Evolutionary conservation across 2,888 invertebrate species (phyloP), one percentile per base, ranked within the genome.

Genomic region (Ephialtes manifestator): DNA sequence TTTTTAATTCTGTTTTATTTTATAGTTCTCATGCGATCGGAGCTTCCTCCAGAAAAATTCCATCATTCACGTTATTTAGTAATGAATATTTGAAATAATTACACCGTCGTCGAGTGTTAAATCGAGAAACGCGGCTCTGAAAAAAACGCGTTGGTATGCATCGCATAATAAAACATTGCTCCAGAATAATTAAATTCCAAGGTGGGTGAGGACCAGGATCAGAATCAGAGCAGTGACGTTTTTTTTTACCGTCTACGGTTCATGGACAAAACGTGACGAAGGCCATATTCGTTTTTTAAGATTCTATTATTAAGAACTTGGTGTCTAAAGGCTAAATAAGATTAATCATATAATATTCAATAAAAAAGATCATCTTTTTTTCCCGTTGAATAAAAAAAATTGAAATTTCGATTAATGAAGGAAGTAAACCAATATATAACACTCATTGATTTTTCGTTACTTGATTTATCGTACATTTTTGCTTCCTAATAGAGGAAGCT

Each of bases 141-240:
- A 58, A 35, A 58, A 20, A 15, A 60, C 67, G 18, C 13, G 35
- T 31, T 13, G 18, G 11, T 46, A 48, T 75, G 43, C 60, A 63
- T n/a, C 43, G 15, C 7, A 10, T 63, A 70, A 81, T 81, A 76
- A 76, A 81, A 81, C 60, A 76, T 70, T 60, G 63, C 70, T 76
- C 24, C 53, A 51, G 43, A 76, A 53, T 71, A 76, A 76, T 76
- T 76, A 81, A 81, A 76, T 81, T 81, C 53, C 63, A 76, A 70
- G 63, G 76, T 70, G 55, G 35, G 43, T 20, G 51, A 60, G 39
- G 28, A 28, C 24, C 43, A 5, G 43, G 51, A 53, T 31, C 39
- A 48, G 51, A 39, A 51, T 11, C 15, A 24, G 74, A 75, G 60
- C 39, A 31, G 53, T 24, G 28, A 35, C 31, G 31, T 70, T 39